Evolutionary conservation across 2,797 vertebrate species (phyloP).

Genomic region (Macropus fuliginosus): DNA sequence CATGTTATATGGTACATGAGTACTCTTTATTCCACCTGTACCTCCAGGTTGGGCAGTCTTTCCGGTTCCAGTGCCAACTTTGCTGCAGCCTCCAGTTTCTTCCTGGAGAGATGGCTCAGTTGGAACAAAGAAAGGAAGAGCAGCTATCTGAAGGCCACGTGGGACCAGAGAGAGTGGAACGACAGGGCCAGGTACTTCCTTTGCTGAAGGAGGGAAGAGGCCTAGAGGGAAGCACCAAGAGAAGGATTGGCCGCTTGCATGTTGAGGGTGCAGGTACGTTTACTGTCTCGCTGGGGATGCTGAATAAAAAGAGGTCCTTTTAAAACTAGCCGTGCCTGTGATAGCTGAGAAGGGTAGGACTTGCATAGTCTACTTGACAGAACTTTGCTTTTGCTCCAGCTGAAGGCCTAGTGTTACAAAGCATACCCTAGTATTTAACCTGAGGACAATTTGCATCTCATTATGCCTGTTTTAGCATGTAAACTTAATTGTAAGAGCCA

Average conservation of each 20-base stretch:
- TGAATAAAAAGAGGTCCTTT: not conserved
- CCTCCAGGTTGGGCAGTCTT: slow-evolving; percentile 11
- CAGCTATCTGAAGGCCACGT: not conserved
- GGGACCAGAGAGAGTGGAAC: slow-evolving; percentile 27
- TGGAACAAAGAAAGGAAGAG: not conserved
- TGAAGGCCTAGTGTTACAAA: not conserved
- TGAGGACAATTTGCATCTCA: not conserved
- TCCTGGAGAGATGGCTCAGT: not conserved
- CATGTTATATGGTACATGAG: not conserved
- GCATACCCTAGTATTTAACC: not conserved
- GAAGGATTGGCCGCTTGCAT: slow-evolving; percentile 23
- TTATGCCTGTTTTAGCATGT: not conserved
- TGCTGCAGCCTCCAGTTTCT: slow-evolving; percentile 20
- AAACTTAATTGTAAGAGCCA: not conserved
- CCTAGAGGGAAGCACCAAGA: slow-evolving; percentile 51
- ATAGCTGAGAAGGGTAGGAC: not conserved
- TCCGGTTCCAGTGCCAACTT: not conserved
- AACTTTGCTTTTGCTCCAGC: not conserved
- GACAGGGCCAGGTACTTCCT: not conserved
- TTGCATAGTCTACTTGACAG: not conserved
- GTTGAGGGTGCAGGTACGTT: slow-evolving; percentile 56
- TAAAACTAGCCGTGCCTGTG: not conserved
- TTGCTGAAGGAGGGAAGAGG: slow-evolving; percentile 49
- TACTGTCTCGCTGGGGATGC: not conserved
- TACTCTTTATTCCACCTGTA: not conserved